These are phyloP conservation scores for Falco concolor DNA, from an alignment of 2,797 vertebrate species.

Conservation along the genomic window DNA sequence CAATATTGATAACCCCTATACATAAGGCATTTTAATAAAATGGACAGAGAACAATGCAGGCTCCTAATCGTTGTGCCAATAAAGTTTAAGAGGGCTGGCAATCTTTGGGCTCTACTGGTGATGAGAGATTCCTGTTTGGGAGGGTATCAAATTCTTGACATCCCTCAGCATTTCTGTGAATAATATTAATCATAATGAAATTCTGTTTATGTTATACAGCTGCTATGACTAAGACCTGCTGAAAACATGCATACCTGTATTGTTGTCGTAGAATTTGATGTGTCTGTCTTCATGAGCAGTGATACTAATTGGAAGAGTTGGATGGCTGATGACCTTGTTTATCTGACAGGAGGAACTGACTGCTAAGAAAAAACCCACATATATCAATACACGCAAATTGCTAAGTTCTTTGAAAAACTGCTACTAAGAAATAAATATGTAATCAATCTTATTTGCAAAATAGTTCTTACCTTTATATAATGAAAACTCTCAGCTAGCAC, in stretches of 20 bases:
- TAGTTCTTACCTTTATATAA: background rate
- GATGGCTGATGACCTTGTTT: conserved; percentile 96
- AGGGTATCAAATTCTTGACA: background rate
- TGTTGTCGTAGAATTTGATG: conserved; percentile 98
- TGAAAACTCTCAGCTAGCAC: background rate
- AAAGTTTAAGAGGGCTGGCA: background rate
- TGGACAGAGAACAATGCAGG: background rate
- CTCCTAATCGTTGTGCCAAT: background rate
- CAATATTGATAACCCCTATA: background rate
- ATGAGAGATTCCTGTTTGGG: background rate
- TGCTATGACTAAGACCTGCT: background rate
- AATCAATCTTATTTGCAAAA: background rate
- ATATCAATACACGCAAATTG: background rate
- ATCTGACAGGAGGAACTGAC: conserved; percentile 85
- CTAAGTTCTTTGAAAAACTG: background rate
- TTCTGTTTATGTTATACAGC: background rate
- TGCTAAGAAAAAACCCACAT: conserved; percentile 55
- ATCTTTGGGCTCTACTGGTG: background rate
- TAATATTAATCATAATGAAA: background rate
- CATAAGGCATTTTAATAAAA: background rate
- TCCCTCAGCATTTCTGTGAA: background rate
- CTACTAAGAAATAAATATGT: background rate
- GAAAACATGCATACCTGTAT: conserved; percentile 76
- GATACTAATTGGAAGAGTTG: conserved; percentile 95
- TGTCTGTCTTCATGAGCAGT: conserved; percentile 95